phyloP scores from a whole-genome alignment of 2,888 invertebrate species.

The Chorisops tibialis region DNA sequence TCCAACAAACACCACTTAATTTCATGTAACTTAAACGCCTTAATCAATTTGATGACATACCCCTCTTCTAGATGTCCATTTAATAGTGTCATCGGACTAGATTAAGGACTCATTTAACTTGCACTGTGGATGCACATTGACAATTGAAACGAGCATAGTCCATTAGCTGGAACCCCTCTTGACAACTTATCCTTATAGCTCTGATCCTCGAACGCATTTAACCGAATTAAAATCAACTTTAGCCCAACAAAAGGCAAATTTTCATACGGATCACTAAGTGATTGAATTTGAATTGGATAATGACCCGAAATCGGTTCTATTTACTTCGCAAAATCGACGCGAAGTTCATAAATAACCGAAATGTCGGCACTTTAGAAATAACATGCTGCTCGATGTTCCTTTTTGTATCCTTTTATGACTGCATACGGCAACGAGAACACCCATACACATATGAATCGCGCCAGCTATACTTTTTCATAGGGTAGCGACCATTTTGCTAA shows the following conservation, averaged over 20 bases:
- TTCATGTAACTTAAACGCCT: too few relatives aligned
- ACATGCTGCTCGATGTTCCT: conserved; percentile 14
- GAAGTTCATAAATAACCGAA: conserved; percentile 28
- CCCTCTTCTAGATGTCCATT: neutral
- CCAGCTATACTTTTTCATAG: too few relatives aligned
- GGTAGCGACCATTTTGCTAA: conserved; percentile 28
- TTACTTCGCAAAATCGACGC: neutral
- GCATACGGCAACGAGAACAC: neutral
- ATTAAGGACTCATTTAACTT: conserved; percentile 23
- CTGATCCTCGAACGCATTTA: conserved; percentile 15
- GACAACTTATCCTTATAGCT: neutral
- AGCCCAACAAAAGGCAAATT: conserved; percentile 11
- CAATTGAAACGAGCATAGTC: conserved; percentile 13
- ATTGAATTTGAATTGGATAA: conserved; percentile 27
- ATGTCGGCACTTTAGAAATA: conserved; percentile 28
- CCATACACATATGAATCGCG: too few relatives aligned
- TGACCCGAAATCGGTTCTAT: too few relatives aligned
- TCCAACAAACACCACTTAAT: too few relatives aligned
- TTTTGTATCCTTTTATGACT: conserved; percentile 6
- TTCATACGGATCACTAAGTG: conserved; percentile 16
- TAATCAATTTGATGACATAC: too few relatives aligned
- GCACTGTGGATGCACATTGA: conserved; percentile 13
- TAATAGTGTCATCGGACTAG: conserved; percentile 16
- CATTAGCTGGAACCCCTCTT: conserved; percentile 13
- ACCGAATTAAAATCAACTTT: conserved; percentile 27